A percentile compares a stretch with the other conserved stretches of the same genome.
These are phyloP conservation scores for Lasioglossum villosulum DNA, from an alignment of 2,888 invertebrate species.

Conservation along the genomic window DNA sequence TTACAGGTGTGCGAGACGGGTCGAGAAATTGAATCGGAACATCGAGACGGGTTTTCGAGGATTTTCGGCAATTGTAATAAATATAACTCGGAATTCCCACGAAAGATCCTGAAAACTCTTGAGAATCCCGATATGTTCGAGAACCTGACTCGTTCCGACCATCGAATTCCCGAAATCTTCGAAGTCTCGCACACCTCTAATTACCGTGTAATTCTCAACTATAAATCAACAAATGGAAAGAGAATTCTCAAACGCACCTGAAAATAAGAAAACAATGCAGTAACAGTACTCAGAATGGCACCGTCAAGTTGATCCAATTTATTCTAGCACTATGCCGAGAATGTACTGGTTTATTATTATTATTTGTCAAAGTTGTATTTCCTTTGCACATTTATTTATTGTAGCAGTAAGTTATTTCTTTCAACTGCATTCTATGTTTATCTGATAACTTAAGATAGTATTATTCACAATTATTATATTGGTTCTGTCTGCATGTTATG, in stretches of 20 bases:
- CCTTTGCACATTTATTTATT: conserved; percentile 38
- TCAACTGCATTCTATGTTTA: conserved; percentile 48
- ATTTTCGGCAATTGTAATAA: background rate
- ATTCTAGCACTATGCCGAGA: conserved; percentile 26
- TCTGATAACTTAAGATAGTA: conserved; percentile 50
- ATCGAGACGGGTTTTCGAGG: background rate
- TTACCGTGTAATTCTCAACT: background rate
- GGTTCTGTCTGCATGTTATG: conserved; percentile 78
- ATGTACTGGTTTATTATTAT: conserved; percentile 32
- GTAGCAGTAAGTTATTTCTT: conserved; percentile 60
- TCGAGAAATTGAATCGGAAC: background rate
- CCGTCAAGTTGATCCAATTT: conserved; percentile 17
- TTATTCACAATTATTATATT: conserved; percentile 58
- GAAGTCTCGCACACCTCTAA: background rate
- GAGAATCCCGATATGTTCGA: background rate
- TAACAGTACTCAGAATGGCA: conserved; percentile 41
- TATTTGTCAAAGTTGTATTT: conserved; percentile 32
- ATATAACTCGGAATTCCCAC: background rate
- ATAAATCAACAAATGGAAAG: background rate
- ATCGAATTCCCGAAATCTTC: background rate
- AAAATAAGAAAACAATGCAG: conserved; percentile 39
- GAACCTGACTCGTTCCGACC: background rate
- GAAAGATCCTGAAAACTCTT: background rate
- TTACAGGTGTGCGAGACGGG: background rate
- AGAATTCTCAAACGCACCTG: background rate